Evolutionary conservation across 2,113 vertebrate genomes (phyloP).

Genomic region (Petromus typicus): DNA sequence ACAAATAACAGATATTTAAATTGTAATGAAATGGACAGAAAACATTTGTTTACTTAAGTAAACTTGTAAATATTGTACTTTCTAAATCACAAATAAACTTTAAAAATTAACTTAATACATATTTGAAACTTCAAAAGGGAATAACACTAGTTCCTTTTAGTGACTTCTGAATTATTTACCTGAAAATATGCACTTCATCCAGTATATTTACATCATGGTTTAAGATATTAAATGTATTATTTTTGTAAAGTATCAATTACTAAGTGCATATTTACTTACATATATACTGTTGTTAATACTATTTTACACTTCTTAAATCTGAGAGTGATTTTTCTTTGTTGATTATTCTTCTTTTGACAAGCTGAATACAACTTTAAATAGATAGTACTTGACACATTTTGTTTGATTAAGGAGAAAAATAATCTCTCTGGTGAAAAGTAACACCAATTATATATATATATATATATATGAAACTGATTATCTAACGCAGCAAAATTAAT

Average conservation of each 20-base stretch:
- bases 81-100: not conserved
- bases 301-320: not conserved
- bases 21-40: not conserved
- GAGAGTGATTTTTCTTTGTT: not conserved
- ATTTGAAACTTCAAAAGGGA: not conserved
- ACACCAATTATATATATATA: not conserved
- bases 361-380: not conserved
- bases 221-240: not conserved
- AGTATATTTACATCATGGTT: not conserved
- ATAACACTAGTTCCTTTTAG: not conserved
- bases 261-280: not conserved
- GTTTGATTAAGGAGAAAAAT: not conserved
- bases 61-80: not conserved
- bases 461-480: not conserved
- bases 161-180: not conserved
- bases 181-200: not conserved
- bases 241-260: not conserved
- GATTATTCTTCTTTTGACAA: not conserved
- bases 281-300: not conserved
- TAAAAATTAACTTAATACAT: not conserved
- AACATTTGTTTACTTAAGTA: not conserved
- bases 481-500: not conserved
- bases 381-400: not conserved
- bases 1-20: no score
- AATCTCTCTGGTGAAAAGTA: not conserved